Base-by-base conservation (phyloP, 2,113 vertebrate species). In the Micronisus gabar region DNA sequence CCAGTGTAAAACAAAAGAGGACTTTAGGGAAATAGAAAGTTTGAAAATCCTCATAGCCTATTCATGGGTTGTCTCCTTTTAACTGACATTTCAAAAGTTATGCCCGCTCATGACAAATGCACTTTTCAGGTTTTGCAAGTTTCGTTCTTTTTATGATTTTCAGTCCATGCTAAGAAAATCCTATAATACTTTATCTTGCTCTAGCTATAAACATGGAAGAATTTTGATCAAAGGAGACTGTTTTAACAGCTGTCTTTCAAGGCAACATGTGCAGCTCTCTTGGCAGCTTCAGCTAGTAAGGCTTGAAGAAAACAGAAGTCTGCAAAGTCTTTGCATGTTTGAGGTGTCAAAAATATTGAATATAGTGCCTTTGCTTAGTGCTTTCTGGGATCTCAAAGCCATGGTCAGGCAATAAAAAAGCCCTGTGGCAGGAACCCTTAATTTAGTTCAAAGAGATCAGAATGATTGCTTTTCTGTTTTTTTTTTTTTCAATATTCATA, bases 31-130 rank as follows among this genome's bases (percentile, higher is more conserved):
- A 95, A 81, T 83, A 67, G 56, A 95, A 95, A 93, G 92, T 92
- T 81, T 96, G 92, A 96, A 95, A 97, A 97, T 97, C 97, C 91
- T 96, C 56, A 22, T 78, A 58, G 86, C 83, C 90, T 90, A 96
- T 97, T 95, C 97, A 95, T 79, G 81, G 75, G 78, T 78, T 92
- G 59, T 48, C 84, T 92, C 68, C 63, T 96, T 97, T 96, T 97
- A 96, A 97, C 72, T 81, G 82, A 81, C 56, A 75, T 96, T 95
- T 98, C 87, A 94, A 94, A 98, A 95, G 93, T 93, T 95, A 93
- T 88, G 88, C 72, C 90, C 15, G 89, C 95, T 96, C 81, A 58
- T 81, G 76, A 86, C 86, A 96, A 97, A 95, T 30, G 58, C 76
- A 79, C 75, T 87, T 90, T 65, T 93, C 67, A 71, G 74, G 53